Evolutionary conservation across 2,113 vertebrate genomes (phyloP).

Genomic region (Nymphicus hollandicus): DNA sequence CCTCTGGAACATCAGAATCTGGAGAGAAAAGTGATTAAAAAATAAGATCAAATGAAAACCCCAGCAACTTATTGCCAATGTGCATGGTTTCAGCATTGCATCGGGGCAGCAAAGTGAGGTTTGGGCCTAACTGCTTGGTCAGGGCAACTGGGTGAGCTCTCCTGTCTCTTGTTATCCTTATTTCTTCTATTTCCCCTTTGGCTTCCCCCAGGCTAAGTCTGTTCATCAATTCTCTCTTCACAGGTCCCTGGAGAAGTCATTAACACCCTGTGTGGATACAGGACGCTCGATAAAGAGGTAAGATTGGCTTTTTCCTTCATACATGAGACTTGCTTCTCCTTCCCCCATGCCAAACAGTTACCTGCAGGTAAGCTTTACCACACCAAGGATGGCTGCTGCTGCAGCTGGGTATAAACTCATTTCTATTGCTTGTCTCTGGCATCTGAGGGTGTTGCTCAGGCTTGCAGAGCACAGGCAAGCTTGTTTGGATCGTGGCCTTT

Average conservation of each 20-base stretch:
- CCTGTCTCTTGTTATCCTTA: neutral
- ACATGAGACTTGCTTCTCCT: neutral
- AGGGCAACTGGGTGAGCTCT: neutral
- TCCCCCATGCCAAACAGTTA: neutral
- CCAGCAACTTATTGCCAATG: fast-evolving
- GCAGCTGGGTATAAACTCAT: neutral
- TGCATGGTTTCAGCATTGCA: neutral
- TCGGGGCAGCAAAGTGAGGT: neutral
- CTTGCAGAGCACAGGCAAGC: neutral
- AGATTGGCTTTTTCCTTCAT: neutral
- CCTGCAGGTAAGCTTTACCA: neutral
- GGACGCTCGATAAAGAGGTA: conserved; percentile 79
- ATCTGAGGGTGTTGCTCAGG: neutral
- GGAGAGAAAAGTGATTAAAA: neutral
- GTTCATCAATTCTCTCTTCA: neutral
- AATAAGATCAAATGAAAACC: neutral
- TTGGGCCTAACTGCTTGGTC: neutral
- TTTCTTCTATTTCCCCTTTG: neutral
- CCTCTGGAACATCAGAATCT: neutral
- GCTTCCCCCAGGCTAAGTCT: neutral
- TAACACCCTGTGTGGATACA: conserved; percentile 86
- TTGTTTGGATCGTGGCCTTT: neutral
- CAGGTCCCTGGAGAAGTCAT: conserved; percentile 80
- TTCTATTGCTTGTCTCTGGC: neutral
- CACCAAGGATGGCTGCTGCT: neutral